Evolutionary conservation across 2,888 invertebrate genomes (phyloP).

Genomic region (Antheraea yamamai): DNA sequence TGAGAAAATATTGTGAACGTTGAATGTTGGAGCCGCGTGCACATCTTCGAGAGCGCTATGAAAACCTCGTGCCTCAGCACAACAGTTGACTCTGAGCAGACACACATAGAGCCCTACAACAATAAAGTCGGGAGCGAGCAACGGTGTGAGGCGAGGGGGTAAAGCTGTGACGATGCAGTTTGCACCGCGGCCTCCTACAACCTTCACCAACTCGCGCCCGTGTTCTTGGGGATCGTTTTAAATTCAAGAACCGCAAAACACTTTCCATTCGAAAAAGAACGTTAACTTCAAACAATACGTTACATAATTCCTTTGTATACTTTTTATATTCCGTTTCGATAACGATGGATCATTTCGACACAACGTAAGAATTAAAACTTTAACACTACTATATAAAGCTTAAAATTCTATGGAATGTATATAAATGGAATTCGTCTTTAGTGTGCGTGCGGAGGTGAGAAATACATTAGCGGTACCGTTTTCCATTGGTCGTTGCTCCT

Average conservation of each 20-base stretch:
- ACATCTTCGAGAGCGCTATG: constrained; percentile 58
- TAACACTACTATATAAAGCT: constrained; percentile 55
- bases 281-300: constrained; percentile 52
- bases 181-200: constrained; percentile 80
- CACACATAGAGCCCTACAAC: constrained; percentile 61
- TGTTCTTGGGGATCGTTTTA: constrained; percentile 82
- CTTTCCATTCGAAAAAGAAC: constrained; percentile 58
- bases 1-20: constrained; percentile 60
- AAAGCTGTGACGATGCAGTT: constrained; percentile 77
- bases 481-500: constrained; percentile 82
- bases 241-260: constrained; percentile 79
- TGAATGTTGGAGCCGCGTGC: constrained; percentile 58
- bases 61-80: constrained; percentile 72
- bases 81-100: constrained; percentile 74
- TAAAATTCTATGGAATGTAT: constrained; percentile 63
- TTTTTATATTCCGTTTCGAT: constrained; percentile 68
- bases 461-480: constrained; percentile 83
- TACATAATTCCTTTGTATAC: constrained; percentile 52
- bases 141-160: constrained; percentile 48
- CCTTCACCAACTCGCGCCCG: constrained; percentile 80
- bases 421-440: constrained; percentile 69
- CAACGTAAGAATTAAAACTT: constrained; percentile 61
- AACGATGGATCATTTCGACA: constrained; percentile 54
- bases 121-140: constrained; percentile 62
- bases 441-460: constrained; percentile 83